Conservation (phyloP, 1,140 invertebrate species). For the Drosophila ohnishii region DNA sequence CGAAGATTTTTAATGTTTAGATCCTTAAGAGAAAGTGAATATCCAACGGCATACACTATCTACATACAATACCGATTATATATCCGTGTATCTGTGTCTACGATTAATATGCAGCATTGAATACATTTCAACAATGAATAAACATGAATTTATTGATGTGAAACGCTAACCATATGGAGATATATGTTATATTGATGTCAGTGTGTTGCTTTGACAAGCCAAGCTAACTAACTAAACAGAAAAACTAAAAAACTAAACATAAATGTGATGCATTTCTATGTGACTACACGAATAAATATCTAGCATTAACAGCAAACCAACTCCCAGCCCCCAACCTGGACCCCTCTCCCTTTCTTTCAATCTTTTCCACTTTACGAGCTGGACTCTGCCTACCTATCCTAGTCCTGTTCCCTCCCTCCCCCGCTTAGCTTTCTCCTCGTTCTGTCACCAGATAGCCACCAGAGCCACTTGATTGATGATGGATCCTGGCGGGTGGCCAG, state of each 20-base stretch:
- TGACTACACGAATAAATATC: conserved; percentile 25
- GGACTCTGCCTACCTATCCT: conserved; percentile 19
- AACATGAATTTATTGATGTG: conserved; percentile 42
- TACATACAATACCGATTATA: conserved; percentile 10
- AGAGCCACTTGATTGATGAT: conserved; percentile 59
- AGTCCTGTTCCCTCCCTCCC: neutral
- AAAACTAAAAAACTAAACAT: conserved; percentile 33
- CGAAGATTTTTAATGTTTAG: conserved; percentile 33
- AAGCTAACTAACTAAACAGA: conserved; percentile 17
- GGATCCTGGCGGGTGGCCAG: conserved; percentile 19
- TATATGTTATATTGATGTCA: conserved; percentile 26
- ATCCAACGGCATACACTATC: conserved; percentile 3
- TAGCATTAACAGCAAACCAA: conserved; percentile 26
- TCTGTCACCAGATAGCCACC: conserved; percentile 21
- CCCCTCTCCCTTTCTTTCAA: conserved; percentile 1
- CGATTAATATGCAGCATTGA: conserved; percentile 24
- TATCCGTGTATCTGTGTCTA: conserved; percentile 36
- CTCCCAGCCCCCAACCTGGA: neutral
- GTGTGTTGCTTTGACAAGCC: conserved; percentile 34
- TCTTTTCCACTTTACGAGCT: conserved; percentile 37
- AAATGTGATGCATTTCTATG: conserved; percentile 71
- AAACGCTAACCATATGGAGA: neutral
- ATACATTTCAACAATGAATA: conserved; percentile 18
- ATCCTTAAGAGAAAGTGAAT: conserved; percentile 6
- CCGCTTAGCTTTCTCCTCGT: neutral